Conservation (phyloP, 2,113 vertebrate species). For the Tympanuchus pallidicinctus region DNA sequence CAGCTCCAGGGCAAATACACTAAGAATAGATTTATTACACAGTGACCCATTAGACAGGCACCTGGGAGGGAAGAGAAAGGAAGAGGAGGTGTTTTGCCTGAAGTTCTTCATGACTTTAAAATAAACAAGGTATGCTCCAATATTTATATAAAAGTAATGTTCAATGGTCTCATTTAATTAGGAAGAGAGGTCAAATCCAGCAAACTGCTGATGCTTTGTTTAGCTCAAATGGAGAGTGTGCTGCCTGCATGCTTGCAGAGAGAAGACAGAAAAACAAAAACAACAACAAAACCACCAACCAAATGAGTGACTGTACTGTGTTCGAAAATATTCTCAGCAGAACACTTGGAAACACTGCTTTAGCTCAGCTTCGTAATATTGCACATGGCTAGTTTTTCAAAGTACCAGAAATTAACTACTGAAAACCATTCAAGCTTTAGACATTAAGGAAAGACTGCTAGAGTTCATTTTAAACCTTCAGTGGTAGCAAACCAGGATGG, state of each 20-base stretch:
- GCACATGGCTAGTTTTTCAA: not conserved
- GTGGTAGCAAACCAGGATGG: not conserved
- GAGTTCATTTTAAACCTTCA: not conserved
- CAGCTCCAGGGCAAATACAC: not conserved
- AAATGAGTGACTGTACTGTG: not conserved
- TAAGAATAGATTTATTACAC: not conserved
- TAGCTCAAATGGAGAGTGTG: not conserved
- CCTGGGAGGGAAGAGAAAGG: not conserved
- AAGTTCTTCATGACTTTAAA: not conserved
- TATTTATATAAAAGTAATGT: not conserved
- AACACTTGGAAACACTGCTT: not conserved
- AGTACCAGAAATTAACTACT: not conserved
- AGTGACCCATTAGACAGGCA: not conserved
- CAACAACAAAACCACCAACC: not conserved
- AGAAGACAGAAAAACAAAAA: not conserved
- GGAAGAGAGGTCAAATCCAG: not conserved
- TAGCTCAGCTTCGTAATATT: not conserved
- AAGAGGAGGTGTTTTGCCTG: not conserved
- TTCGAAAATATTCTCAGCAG: not conserved
- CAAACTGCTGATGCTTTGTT: fast-evolving
- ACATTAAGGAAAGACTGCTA: not conserved
- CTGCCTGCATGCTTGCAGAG: not conserved
- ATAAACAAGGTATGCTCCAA: not conserved
- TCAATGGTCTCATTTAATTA: not conserved
- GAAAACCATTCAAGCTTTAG: not conserved